Conservation (phyloP, 1,140 invertebrate species). For the Chironomus tepperi region DNA sequence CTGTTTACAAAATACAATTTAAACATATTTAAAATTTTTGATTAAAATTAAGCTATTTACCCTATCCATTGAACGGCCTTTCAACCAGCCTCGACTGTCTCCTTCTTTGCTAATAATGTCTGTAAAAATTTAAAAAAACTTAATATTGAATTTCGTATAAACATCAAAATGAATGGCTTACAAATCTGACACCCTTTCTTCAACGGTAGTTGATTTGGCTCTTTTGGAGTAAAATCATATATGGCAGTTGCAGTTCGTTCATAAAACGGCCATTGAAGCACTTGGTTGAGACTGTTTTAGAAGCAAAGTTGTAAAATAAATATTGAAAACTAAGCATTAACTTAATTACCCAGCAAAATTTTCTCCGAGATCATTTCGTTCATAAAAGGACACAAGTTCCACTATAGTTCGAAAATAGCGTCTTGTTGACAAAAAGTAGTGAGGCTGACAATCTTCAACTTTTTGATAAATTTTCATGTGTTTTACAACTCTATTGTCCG, state of each 20-base stretch:
- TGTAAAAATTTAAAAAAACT: neutral
- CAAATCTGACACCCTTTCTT: conserved; percentile 69
- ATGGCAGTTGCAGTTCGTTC: conserved; percentile 64
- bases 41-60: conserved; percentile 33
- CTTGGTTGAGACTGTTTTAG: conserved; percentile 59
- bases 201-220: conserved; percentile 67
- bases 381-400: conserved; percentile 83
- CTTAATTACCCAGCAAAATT: conserved; percentile 87
- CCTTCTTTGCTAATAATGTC: conserved; percentile 63
- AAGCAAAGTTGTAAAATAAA: too few species aligned
- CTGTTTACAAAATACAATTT: conserved; percentile 32
- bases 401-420: conserved; percentile 82
- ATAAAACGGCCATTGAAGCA: conserved; percentile 64
- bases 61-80: conserved; percentile 57
- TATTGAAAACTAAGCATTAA: too few species aligned
- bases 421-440: conserved; percentile 79
- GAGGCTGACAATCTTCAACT: conserved; percentile 46
- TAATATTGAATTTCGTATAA: neutral
- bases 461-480: conserved; percentile 81
- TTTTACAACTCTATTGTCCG: conserved; percentile 47
- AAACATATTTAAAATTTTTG: neutral
- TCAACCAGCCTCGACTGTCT: conserved; percentile 74
- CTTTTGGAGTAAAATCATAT: conserved; percentile 62
- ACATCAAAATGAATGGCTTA: neutral
- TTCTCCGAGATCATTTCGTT: conserved; percentile 76